phyloP scores from a whole-genome alignment of 2,888 invertebrate genomes.

The Tenthredo mesomela region DNA sequence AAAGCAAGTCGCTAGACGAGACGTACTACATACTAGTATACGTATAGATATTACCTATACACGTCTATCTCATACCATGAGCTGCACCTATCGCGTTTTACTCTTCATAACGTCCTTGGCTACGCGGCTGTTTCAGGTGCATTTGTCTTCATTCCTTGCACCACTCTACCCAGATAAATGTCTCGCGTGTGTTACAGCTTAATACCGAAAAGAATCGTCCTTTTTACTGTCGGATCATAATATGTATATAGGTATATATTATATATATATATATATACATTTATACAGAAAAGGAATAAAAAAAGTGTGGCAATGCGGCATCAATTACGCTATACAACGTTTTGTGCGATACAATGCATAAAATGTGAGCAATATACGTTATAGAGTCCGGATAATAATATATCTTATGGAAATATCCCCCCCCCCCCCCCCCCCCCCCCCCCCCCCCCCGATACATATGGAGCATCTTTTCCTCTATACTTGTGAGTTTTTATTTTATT shows the following conservation, averaged over 20 bases:
- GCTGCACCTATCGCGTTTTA: conserved; percentile 73
- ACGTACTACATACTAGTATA: no score
- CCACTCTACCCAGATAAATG: conserved; percentile 25
- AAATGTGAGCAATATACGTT: no score
- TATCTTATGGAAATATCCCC: no score
- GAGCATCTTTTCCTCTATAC: neutral
- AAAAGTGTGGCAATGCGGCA: neutral
- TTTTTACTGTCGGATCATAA: no score
- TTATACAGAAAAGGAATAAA: neutral
- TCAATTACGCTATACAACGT: no score
- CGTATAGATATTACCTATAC: no score
- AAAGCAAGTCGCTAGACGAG: neutral
- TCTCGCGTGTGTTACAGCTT: neutral
- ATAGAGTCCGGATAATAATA: no score
- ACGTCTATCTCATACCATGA: neutral
- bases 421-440: no score
- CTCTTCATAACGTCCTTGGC: conserved; percentile 70
- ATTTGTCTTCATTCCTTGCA: conserved; percentile 75
- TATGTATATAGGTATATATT: no score
- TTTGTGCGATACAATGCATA: no score
- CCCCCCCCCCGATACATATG: no score
- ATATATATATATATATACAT: no score
- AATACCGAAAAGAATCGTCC: neutral
- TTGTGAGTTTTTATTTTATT: neutral
- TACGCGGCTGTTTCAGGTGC: conserved; percentile 53